Conservation (phyloP, 2,113 vertebrate genomes). For the Tragelaphus scriptus region DNA sequence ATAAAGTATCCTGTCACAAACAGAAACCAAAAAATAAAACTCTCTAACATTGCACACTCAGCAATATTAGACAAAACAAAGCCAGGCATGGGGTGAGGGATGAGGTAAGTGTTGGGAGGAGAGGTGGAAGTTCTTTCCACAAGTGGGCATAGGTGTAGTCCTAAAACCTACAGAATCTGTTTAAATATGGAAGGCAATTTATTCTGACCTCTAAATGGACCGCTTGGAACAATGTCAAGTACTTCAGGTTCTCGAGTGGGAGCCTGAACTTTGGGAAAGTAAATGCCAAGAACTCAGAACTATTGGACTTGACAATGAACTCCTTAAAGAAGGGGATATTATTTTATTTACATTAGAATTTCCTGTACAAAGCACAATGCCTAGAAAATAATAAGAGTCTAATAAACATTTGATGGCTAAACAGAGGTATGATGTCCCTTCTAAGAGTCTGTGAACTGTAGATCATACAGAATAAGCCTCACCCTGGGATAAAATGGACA, state of each 20-base stretch:
- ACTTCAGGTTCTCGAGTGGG: neutral
- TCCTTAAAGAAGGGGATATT: neutral
- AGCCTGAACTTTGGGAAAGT: neutral
- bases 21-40: neutral
- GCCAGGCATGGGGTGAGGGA: neutral
- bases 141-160: neutral
- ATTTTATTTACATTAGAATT: neutral
- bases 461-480: neutral
- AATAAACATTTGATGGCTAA: neutral
- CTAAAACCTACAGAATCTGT: neutral
- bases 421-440: neutral
- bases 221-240: neutral
- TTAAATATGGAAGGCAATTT: neutral
- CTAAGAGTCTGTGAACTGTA: neutral
- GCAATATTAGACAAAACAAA: neutral
- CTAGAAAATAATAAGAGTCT: neutral
- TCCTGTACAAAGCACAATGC: neutral
- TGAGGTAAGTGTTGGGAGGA: no score
- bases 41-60: neutral
- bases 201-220: neutral
- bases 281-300: neutral
- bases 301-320: neutral
- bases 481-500: neutral
- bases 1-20: neutral
- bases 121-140: neutral